Evolutionary conservation across 2,797 vertebrate genomes (phyloP), one percentile per base, ranked within the genome.

Genomic region (Philypnodon macrostomus): DNA sequence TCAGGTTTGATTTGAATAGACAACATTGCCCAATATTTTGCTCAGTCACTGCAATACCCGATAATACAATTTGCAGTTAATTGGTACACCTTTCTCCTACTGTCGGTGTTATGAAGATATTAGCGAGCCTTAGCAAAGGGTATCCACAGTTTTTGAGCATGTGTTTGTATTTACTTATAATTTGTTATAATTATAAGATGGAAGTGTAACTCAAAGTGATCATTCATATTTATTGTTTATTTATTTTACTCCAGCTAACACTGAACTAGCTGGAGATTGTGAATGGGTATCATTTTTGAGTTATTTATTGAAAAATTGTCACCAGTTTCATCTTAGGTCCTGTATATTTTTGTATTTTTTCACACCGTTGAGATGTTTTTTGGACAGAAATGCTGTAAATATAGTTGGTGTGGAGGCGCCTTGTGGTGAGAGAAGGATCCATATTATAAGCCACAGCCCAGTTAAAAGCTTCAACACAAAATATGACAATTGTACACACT

Each of bases 361-460:
- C 45, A 32, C 44, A 75, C 51, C n/a, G n/a, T n/a, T n/a, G n/a
- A 73, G 63, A 75, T 68, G 52, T 66, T 68, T 66, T 68, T 70
- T 59, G 59, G 77, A 61, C 65, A 72, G 69, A 78, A 75, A 73
- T 66, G 75, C 61, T 88, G 83, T 87, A 86, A 80, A 86, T 88
- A 86, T 56, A 69, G 55, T 12, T 4, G 21, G 63, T 52, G 67
- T 66, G 63, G 67, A 67, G 47, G 68, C 64, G 65, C 45, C 36
- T 54, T 37, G 68, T 61, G 80, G 73, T 67, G 58, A 72, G 44
- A 32, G 37, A 35, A 67, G 66, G 63, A n/a, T n/a, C n/a, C n/a
- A n/a, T n/a, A 66, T 60, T 51, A 54, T 47, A 67, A 73, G 67
- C 56, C 70, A 63, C 70, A 67, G 69, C 67, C 70, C 68, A 70